phyloP scores from a whole-genome alignment of 2,888 invertebrate species.

The Lucinisca nassula region DNA sequence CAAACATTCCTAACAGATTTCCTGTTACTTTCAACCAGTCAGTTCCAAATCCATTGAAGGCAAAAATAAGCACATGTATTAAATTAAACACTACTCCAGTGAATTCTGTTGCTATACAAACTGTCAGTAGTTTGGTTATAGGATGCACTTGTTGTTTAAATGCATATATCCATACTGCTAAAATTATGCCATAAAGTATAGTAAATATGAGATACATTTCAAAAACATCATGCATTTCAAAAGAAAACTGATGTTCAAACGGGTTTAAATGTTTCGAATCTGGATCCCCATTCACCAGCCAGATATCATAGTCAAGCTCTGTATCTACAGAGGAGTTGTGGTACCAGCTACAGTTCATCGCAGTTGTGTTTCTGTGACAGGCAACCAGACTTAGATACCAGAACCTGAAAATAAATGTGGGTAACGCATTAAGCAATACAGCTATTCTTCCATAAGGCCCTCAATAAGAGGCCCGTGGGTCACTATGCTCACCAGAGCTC shows the following conservation, averaged over 20 bases:
- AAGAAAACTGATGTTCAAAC: conserved; percentile 98
- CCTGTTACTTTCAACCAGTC: conserved; percentile 95
- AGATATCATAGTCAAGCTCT: conserved; percentile 95
- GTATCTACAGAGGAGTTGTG: conserved; percentile 69
- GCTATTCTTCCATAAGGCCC: too few relatives aligned
- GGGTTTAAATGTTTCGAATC: conserved; percentile 93
- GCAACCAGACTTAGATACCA: conserved; percentile 99
- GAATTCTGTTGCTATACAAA: conserved; percentile 95
- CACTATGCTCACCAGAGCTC: too few relatives aligned
- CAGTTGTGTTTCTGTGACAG: conserved; percentile 91
- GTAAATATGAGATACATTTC: conserved; percentile 97
- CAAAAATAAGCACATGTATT: conserved; percentile 96
- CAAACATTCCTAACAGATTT: conserved; percentile 96
- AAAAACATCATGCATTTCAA: conserved; percentile 95
- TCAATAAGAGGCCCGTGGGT: too few relatives aligned
- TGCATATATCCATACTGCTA: conserved; percentile 97
- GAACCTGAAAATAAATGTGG: conserved; percentile 91
- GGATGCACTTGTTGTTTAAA: conserved; percentile 96
- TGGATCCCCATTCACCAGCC: conserved; percentile 98
- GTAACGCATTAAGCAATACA: too few relatives aligned
- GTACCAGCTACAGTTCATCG: conserved; percentile 80
- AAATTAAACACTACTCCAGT: conserved; percentile 95
- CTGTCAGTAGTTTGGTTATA: conserved; percentile 96
- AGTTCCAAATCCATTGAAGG: conserved; percentile 96
- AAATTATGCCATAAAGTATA: conserved; percentile 94